These are phyloP conservation scores for Pedicia rivosa DNA, from an alignment of 2,888 invertebrate genomes.

Conservation along the genomic window DNA sequence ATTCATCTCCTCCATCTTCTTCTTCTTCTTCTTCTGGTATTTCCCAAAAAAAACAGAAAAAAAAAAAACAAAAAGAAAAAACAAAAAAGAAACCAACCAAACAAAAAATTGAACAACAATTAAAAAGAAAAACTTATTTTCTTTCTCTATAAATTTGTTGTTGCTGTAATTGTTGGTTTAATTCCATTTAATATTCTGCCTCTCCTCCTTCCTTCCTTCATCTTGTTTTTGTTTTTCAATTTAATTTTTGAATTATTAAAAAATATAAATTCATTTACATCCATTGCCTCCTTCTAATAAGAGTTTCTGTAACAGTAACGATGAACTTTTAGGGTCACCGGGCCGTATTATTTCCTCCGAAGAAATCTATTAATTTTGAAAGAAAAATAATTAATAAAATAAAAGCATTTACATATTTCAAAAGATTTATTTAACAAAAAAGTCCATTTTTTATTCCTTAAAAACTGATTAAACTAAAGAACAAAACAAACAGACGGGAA, in stretches of 20 bases:
- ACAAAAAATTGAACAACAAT: too few relatives aligned
- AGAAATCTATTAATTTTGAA: conserved; percentile 50
- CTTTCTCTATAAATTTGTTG: conserved; percentile 12
- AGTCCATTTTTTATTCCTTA: too few relatives aligned
- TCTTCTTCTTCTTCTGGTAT: neutral
- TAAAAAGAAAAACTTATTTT: neutral
- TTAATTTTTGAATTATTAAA: conserved; percentile 1
- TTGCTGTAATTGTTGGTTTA: conserved; percentile 14
- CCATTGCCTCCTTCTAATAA: conserved; percentile 43
- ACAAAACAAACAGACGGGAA: too few relatives aligned
- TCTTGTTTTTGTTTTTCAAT: neutral
- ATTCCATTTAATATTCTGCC: conserved; percentile 6
- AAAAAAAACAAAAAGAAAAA: too few relatives aligned
- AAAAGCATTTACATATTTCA: conserved; percentile 4
- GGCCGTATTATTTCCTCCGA: conserved; percentile 56
- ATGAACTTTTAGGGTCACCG: conserved; percentile 60
- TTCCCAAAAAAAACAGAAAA: too few relatives aligned
- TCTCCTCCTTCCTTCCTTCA: neutral
- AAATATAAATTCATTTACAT: conserved; percentile 4
- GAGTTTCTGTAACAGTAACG: conserved; percentile 70
- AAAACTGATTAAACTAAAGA: too few relatives aligned
- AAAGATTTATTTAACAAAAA: neutral
- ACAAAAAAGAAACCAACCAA: too few relatives aligned
- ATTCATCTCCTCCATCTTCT: neutral
- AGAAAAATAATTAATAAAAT: conserved; percentile 15